These are phyloP conservation scores for Trachymyrmex cornetzi DNA, from an alignment of 1,140 invertebrate species.

Conservation along the genomic window DNA sequence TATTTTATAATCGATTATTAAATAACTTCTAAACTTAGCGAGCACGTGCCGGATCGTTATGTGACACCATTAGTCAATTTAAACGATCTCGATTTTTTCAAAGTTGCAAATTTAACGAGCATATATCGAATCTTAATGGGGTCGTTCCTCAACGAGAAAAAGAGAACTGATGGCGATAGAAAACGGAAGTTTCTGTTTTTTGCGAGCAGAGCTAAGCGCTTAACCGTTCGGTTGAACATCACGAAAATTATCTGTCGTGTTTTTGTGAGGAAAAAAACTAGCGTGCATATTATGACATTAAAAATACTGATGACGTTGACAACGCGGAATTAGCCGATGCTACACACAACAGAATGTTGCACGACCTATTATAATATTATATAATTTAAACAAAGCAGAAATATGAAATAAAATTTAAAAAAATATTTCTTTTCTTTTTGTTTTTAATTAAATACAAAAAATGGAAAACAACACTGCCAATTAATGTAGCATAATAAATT, in stretches of 20 bases:
- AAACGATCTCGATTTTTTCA: not conserved
- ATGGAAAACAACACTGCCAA: not conserved
- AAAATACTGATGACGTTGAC: slow-evolving; percentile 21
- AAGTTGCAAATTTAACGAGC: slow-evolving; percentile 2
- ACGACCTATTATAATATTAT: not conserved
- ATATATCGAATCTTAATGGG: not conserved
- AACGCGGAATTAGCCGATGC: slow-evolving; percentile 14
- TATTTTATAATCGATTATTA: not conserved
- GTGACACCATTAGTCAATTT: not conserved
- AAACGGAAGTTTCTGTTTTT: slow-evolving; percentile 9
- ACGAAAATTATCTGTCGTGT: slow-evolving; percentile 15
- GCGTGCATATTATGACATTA: not conserved
- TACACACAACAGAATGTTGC: not conserved
- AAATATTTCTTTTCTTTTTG: not conserved
- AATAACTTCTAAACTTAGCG: not conserved
- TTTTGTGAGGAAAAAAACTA: not conserved
- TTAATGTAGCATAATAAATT: slow-evolving; percentile 4
- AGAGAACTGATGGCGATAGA: not conserved
- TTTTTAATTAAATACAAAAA: not conserved
- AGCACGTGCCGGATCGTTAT: not conserved
- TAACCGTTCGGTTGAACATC: not conserved
- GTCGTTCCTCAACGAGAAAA: not conserved
- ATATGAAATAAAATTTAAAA: not conserved
- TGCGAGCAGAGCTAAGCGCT: not conserved
- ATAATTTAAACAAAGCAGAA: not conserved